Evolutionary conservation across 1,140 invertebrate genomes (phyloP).

Genomic region (Caenorhabditis brenneri): DNA sequence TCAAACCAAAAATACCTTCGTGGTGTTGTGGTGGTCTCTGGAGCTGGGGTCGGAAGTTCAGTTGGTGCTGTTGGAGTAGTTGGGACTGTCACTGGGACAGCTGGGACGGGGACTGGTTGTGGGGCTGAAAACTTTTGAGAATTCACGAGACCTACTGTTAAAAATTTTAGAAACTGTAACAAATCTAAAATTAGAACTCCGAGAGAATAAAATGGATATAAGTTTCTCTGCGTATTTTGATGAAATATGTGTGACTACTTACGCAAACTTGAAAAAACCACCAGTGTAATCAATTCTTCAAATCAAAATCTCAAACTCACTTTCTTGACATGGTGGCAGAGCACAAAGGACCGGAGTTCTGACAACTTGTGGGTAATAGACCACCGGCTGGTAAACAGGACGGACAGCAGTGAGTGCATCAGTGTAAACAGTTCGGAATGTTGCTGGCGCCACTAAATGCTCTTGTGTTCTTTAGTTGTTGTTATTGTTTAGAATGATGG

Average conservation of each 20-base stretch:
- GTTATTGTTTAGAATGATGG: constrained; percentile 32
- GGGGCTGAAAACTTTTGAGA: background rate
- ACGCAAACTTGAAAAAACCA: too few relatives aligned
- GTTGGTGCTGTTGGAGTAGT: background rate
- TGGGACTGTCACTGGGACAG: background rate
- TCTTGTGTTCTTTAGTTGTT: background rate
- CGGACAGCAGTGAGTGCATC: constrained; percentile 1
- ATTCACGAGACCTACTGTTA: too few relatives aligned
- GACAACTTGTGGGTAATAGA: constrained; percentile 36
- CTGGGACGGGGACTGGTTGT: background rate
- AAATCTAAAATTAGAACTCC: too few relatives aligned
- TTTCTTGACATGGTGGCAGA: constrained; percentile 20
- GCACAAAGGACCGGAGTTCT: constrained; percentile 6
- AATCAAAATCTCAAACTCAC: background rate
- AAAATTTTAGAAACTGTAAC: too few relatives aligned
- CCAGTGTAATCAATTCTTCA: too few relatives aligned
- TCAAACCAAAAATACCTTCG: constrained; percentile 35
- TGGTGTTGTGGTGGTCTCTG: background rate
- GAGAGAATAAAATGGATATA: too few relatives aligned
- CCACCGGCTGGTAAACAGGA: constrained; percentile 33
- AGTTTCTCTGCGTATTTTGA: too few relatives aligned
- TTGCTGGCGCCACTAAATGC: constrained; percentile 36
- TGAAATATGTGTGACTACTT: too few relatives aligned
- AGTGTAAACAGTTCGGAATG: constrained; percentile 40
- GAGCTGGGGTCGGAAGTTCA: constrained; percentile 7